Base-by-base conservation (phyloP, 92 coral and sea anemone genomes). In the Paramuricea clavata region DNA sequence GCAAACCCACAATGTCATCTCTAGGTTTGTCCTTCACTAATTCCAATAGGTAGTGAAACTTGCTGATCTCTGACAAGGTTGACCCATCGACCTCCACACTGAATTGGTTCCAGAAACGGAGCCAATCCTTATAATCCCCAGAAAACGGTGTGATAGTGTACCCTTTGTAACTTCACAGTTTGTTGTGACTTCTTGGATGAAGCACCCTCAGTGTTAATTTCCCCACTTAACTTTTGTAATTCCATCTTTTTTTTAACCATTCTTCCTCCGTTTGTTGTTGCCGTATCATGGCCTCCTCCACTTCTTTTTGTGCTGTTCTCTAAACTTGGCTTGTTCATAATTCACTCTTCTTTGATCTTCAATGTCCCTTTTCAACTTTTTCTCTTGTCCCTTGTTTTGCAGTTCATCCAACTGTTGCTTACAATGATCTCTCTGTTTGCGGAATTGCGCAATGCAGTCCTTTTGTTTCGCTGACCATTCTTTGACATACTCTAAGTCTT, bases 1-100 rank as follows among this genome's bases (percentile, higher is more conserved):
- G 86, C 39, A 89, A 79, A 59, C 68, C 68, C 23, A 26, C 15
- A 19, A 59, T 59, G 68, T 59, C 68, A 59, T 59, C 68, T 59
- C 68, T 5, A 19, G 68, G 68, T 26, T 59, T 59, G 23, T 16
- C 68, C 30, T 59, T 26, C 10, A 59, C 68, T 16, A 59, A 59
- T 16, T 59, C 68, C 15, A 59, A 5, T 26, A 59, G 22, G 68
- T 59, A n/a, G n/a, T n/a, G n/a, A n/a, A n/a, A n/a, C n/a, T n/a
- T n/a, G n/a, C n/a, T n/a, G n/a, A n/a, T n/a, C n/a, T n/a, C n/a
- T n/a, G n/a, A n/a, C n/a, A n/a, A n/a, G n/a, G n/a, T n/a, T n/a
- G n/a, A n/a, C n/a, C 15, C 26, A 26, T 59, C 68, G 6, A 59
- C 68, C 22, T 59, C 68, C 22, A 59, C 68, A 5, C 7, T 19